Conservation (phyloP, 2,797 vertebrate species). For the Urosaurus nigricauda region DNA sequence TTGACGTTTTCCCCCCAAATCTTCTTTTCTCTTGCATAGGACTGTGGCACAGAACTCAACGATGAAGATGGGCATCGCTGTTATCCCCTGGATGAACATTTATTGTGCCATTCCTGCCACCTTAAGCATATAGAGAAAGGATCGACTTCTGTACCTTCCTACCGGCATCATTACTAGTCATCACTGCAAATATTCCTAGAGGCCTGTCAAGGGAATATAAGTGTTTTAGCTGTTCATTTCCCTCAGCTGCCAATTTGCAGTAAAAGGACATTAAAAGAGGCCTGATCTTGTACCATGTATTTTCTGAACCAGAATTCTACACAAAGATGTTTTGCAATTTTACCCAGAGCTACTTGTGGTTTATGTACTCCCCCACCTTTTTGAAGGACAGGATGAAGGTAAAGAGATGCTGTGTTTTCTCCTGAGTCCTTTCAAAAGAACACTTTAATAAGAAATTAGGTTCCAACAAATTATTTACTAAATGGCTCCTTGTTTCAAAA, state of each 20-base stretch:
- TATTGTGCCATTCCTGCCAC: conserved; percentile 94
- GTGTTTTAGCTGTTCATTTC: not conserved
- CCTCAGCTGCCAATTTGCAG: not conserved
- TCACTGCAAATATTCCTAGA: fast-evolving
- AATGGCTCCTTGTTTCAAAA: not conserved
- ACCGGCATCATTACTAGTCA: conserved; percentile 77
- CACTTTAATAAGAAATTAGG: conserved; percentile 9
- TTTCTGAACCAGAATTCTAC: not conserved
- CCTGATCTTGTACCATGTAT: conserved; percentile 18
- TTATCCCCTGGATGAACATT: conserved; percentile 91
- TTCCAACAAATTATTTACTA: not conserved
- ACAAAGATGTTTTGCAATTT: conserved; percentile 37
- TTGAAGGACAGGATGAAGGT: not conserved
- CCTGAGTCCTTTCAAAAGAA: conserved; percentile 53
- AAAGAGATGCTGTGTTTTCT: not conserved
- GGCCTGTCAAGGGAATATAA: not conserved
- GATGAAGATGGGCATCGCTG: conserved; percentile 96
- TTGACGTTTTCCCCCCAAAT: not conserved
- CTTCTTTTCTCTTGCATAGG: conserved; percentile 75
- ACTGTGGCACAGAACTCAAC: conserved; percentile 93
- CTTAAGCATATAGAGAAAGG: conserved; percentile 88
- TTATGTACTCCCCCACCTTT: conserved; percentile 45
- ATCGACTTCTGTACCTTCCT: conserved; percentile 68
- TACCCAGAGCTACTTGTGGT: not conserved
- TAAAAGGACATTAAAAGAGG: conserved; percentile 42